A percentile compares a stretch with the other conserved stretches of the same genome.
These are phyloP conservation scores for Caenorhabditis sinica DNA, from an alignment of 2,888 invertebrate genomes.

Conservation along the genomic window DNA sequence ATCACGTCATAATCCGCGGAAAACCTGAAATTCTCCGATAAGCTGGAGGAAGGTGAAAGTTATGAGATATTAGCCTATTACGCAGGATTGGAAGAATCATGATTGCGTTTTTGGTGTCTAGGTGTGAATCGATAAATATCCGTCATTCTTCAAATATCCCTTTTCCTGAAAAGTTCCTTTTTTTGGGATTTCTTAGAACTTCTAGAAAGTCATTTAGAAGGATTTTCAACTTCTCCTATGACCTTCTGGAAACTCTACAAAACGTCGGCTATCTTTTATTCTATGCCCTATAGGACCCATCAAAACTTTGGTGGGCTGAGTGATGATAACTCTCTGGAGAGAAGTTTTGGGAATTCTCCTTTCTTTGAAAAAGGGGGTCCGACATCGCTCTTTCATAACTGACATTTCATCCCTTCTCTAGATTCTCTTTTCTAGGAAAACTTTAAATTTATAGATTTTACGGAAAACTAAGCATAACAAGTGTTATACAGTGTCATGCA, in stretches of 20 bases:
- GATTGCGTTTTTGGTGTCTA: background rate
- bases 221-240: no score
- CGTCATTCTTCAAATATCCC: background rate
- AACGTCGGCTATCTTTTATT: background rate
- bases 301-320: constrained; percentile 39
- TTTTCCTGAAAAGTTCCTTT: background rate
- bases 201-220: no score
- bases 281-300: constrained; percentile 5
- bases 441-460: no score
- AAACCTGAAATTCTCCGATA: constrained; percentile 29
- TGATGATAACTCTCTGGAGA: constrained; percentile 59
- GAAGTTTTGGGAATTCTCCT: constrained; percentile 3
- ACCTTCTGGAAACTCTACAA: background rate
- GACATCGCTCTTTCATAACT: constrained; percentile 21
- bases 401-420: background rate
- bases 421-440: no score
- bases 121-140: background rate
- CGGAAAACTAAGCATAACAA: no score
- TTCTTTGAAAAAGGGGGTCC: background rate
- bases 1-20: background rate
- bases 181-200: no score
- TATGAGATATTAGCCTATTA: constrained; percentile 36
- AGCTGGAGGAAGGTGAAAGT: constrained; percentile 38
- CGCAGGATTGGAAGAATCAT: constrained; percentile 21
- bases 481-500: no score